These are phyloP conservation scores for Tyto alba DNA, from an alignment of 2,113 vertebrate species.

Conservation along the genomic window DNA sequence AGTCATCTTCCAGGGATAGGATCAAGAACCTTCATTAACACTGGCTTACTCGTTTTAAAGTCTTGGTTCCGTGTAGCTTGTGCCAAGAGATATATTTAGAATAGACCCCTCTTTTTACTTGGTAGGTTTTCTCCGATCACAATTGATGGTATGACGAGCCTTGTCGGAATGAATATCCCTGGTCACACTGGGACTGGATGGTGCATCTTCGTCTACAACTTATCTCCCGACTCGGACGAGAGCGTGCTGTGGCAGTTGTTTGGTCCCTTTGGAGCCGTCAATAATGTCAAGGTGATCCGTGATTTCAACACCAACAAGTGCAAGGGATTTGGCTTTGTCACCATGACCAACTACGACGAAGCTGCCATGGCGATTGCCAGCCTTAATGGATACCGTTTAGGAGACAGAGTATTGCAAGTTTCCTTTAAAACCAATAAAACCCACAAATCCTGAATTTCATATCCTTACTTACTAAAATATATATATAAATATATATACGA, in stretches of 20 bases:
- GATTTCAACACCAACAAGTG: constrained; percentile 99
- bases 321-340: constrained; percentile 99
- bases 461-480: constrained; percentile 85
- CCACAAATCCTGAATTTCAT: constrained; percentile 99
- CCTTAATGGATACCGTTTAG: constrained; percentile 99
- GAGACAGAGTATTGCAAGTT: constrained; percentile 99
- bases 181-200: constrained; percentile 98
- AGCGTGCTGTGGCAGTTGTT: constrained; percentile 99
- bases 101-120: constrained; percentile 71
- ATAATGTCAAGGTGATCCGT: constrained; percentile 99
- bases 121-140: constrained; percentile 98
- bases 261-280: constrained; percentile 97
- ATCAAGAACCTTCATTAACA: not conserved
- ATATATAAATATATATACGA: constrained; percentile 81
- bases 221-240: constrained; percentile 98
- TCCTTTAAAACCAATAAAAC: constrained; percentile 99
- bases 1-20: not conserved
- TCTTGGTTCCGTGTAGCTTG: not conserved
- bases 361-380: constrained; percentile 99
- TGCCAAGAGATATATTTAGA: constrained; percentile 66
- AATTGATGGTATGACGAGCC: constrained; percentile 99
- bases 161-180: constrained; percentile 99
- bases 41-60: not conserved
- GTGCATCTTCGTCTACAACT: constrained; percentile 99
- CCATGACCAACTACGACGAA: constrained; percentile 99